Evolutionary conservation across 2,113 vertebrate genomes (phyloP).

Genomic region (Nannospalax galili): DNA sequence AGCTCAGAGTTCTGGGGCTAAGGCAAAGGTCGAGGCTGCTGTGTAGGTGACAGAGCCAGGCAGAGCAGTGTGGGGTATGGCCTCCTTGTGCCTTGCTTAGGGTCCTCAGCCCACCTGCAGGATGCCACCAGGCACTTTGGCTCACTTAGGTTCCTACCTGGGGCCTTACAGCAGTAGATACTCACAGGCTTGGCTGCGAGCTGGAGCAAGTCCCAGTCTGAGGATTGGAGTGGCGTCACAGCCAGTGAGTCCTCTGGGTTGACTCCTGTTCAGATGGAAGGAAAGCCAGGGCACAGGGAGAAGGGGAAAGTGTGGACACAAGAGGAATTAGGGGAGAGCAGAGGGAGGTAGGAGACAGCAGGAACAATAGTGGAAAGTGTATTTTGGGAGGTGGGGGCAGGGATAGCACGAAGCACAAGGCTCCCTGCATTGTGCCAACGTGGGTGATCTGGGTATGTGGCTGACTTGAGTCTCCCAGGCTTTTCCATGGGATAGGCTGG

Average conservation of each 20-base stretch:
- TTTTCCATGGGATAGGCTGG: neutral
- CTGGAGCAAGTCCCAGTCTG: neutral
- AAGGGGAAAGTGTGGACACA: neutral
- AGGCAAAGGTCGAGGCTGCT: too few relatives aligned
- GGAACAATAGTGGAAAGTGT: neutral
- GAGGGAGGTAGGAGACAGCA: too few relatives aligned
- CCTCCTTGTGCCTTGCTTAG: too few relatives aligned
- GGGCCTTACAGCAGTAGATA: neutral
- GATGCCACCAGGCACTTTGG: neutral
- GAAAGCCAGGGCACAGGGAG: neutral
- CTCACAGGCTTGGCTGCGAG: neutral
- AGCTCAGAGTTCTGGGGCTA: neutral
- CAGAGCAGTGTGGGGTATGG: rapidly evolving
- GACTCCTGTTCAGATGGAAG: neutral
- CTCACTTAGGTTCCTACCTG: too few relatives aligned
- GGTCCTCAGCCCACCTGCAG: neutral
- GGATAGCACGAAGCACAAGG: too few relatives aligned
- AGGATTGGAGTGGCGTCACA: neutral
- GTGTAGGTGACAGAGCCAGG: rapidly evolving
- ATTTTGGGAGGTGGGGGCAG: too few relatives aligned
- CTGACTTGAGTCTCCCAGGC: neutral
- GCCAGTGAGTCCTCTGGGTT: neutral
- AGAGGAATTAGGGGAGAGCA: neutral
- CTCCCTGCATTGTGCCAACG: neutral
- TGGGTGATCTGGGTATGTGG: neutral